Evolutionary conservation across 1,140 invertebrate species (phyloP), one percentile per base, ranked within the genome.

Genomic region (Hyles vespertilio): DNA sequence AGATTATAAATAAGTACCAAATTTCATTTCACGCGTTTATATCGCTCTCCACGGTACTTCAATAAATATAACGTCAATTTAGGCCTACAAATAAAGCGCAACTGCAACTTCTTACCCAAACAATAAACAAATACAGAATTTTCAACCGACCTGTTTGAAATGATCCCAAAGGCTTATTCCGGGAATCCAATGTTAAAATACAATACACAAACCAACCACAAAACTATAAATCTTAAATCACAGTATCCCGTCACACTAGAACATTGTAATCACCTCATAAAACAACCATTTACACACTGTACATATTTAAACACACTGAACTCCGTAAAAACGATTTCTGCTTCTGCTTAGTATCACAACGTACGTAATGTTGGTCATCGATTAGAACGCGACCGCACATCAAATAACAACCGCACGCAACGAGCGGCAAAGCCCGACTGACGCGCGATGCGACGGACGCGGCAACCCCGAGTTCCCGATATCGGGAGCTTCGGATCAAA

Each of bases 361-460:
- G 56, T 43, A 60, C 59, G 68, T 66, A 62, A 67, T 51, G 51
- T 48, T 22, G 47, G 40, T 56, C 54, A 32, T 40, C 5, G 40
- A 54, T 54, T 32, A 51, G 34, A 53, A 8, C 5, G 51, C 34
- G 4, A 43, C 50, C 33, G 46, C 43, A 12, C 34, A 9, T 1
- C 2, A 5, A 10, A 10, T 32, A 34, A 72, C 74, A 50, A 32
- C 62, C 40, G 32, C 8, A 43, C 58, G 3, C 36, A 40, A 67
- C 51, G 67, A 60, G 56, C 65, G 62, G 32, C 55, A 34, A 65
- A 58, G 70, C 71, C 56, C 65, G 60, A 77, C 74, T 77, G 69
- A 61, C 63, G 63, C 61, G 59, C 57, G 64, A 51, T 6, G 36
- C 43, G 36, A 32, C 36, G 50, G 34, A 50, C 48, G 48, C 48